phyloP scores from a whole-genome alignment of 2,797 vertebrate genomes.

The Peromyscus melanophrys region DNA sequence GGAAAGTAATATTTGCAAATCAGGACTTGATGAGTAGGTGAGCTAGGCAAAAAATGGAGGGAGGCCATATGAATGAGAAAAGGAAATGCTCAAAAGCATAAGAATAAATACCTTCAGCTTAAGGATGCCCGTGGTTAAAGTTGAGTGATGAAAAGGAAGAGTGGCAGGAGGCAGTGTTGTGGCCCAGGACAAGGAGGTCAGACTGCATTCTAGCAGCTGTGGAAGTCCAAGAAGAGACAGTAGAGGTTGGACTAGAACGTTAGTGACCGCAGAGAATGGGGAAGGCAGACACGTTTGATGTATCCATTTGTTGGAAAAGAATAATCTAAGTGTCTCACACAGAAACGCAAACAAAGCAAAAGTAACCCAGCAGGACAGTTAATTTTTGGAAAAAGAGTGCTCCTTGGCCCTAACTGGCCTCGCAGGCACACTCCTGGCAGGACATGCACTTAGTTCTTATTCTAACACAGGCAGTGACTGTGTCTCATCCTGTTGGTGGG shows the following conservation, averaged over 20 bases:
- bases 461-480: neutral
- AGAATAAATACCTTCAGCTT: neutral
- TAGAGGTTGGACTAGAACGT: neutral
- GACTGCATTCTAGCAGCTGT: conserved; percentile 36
- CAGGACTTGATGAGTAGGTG: conserved; percentile 51
- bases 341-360: neutral
- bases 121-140: neutral
- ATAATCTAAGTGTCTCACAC: neutral
- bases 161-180: neutral
- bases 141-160: conserved; percentile 26
- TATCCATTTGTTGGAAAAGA: neutral
- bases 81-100: neutral
- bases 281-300: conserved; percentile 13
- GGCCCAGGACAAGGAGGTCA: neutral
- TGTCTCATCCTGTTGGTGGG: neutral
- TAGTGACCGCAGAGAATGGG: neutral
- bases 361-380: neutral
- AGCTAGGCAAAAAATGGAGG: conserved; percentile 48
- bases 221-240: neutral
- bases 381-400: neutral
- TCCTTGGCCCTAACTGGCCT: neutral
- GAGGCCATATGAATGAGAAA: neutral
- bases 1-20: conserved; percentile 47
- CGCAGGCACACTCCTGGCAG: neutral
- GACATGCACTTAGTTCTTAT: neutral